A percentile compares a stretch with the other conserved stretches of the same genome.
Evolutionary conservation across 2,113 vertebrate genomes (phyloP).

Genomic region (Urocolius indicus): DNA sequence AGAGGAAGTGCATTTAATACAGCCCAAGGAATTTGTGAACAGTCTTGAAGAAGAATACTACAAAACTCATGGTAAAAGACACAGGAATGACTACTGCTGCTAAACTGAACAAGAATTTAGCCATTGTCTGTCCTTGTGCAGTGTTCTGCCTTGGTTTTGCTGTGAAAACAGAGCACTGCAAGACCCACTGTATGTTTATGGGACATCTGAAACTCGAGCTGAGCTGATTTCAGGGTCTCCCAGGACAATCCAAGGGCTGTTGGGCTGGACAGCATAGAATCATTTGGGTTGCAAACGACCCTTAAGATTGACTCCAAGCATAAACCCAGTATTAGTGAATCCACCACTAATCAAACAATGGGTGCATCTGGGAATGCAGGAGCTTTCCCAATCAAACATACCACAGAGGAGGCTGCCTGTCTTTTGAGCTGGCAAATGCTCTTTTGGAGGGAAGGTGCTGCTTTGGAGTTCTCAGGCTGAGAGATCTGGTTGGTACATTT

Average conservation of each 20-base stretch:
- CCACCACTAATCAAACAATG: not conserved
- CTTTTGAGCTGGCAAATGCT: not conserved
- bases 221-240: not conserved
- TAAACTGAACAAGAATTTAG: not conserved
- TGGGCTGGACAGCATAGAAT: rapidly evolving
- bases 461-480: not conserved
- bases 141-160: not conserved
- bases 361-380: not conserved
- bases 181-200: rapidly evolving
- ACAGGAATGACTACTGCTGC: not conserved
- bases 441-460: not conserved
- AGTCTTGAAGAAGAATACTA: not conserved
- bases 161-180: not conserved
- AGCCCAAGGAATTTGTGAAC: not conserved
- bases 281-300: not conserved
- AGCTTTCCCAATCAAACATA: not conserved
- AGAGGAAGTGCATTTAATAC: not conserved
- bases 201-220: not conserved
- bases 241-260: not conserved
- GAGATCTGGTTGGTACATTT: not conserved
- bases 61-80: not conserved
- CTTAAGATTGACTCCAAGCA: not conserved
- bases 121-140: rapidly evolving
- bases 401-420: rapidly evolving
- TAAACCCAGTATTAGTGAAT: not conserved